Evolutionary conservation across 2,113 vertebrate genomes (phyloP), one percentile per base, ranked within the genome.

Genomic region (Pachycephala philippinensis): DNA sequence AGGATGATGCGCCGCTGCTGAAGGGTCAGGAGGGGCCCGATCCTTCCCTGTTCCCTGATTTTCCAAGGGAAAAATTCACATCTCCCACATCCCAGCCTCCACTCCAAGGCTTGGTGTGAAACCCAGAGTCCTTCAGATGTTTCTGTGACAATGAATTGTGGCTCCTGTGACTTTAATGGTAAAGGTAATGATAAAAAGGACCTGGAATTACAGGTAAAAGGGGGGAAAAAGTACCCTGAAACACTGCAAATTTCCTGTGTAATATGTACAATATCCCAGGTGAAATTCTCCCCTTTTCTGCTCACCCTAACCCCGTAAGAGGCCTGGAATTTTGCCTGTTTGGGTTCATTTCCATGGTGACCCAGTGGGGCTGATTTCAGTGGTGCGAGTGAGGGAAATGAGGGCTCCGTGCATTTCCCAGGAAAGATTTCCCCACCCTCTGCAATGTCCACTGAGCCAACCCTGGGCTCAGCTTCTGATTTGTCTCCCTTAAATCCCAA

Each of bases 201-300:
- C 10, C 26, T 33, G 50, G 28, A 76, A 68, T 75, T 61, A 15
- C 28, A 57, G 26, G 11, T 11, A 52, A 70, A 52, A 47, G 13
- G 3, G 7, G 15, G 6, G 0, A 9, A 27, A 56, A 20, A 6
- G 11, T 10, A 5, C 26, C 21, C 20, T 18, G 17, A 45, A 83
- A 30, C 9, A 9, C 26, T 33, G 33, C 21, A 27, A 1, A 1
- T 45, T 50, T 56, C 68, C 54, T 3, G 0, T 8, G 9, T 37
- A 2, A 13, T 5, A 0, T 9, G 10, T 37, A 3, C 10, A 30
- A 27, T 11, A 65, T 11, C 40, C 26, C 7, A 5, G 5, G 45
- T 27, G 11, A 11, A 49, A 6, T 21, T 54, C 10, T 81, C 28
- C 9, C n/a, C 4, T 44, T 4, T 23, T 21, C 23, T 52, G 15